These are phyloP conservation scores for Pampusana beccarii DNA, from an alignment of 2,113 vertebrate species.

Conservation along the genomic window DNA sequence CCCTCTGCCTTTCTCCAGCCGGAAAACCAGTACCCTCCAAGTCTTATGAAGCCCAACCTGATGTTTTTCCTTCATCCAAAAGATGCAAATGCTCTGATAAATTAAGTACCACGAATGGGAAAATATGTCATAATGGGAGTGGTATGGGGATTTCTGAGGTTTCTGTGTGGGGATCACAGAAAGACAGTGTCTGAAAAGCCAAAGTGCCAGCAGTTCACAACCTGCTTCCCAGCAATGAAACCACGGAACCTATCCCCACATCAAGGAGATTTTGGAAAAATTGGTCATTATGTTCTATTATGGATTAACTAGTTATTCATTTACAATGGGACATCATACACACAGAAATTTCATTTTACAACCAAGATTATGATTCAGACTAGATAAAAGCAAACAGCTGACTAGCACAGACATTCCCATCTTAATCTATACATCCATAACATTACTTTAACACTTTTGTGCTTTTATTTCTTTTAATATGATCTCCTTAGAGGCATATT, in stretches of 20 bases:
- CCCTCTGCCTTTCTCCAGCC: neutral
- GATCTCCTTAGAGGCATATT: conserved; percentile 20
- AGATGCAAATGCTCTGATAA: neutral
- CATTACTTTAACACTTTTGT: conserved; percentile 43
- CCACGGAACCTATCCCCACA: neutral
- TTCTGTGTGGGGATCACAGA: neutral
- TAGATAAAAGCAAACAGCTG: neutral
- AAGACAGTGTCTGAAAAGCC: neutral
- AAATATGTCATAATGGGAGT: neutral
- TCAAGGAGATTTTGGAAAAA: neutral
- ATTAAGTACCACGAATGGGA: neutral
- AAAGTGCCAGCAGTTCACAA: neutral
- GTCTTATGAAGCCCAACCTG: neutral
- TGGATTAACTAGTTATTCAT: neutral
- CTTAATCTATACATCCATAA: neutral
- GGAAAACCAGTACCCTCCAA: neutral
- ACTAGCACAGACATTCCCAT: neutral
- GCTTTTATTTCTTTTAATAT: conserved; percentile 27
- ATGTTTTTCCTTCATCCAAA: neutral
- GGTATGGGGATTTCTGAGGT: neutral
- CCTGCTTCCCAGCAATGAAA: neutral
- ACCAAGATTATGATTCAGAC: neutral
- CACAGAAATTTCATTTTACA: conserved; percentile 17
- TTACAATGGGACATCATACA: neutral
- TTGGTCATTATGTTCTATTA: neutral